Evolutionary conservation across 2,797 vertebrate species (phyloP), one percentile per base, ranked within the genome.

Genomic region (Ceryle rudis): DNA sequence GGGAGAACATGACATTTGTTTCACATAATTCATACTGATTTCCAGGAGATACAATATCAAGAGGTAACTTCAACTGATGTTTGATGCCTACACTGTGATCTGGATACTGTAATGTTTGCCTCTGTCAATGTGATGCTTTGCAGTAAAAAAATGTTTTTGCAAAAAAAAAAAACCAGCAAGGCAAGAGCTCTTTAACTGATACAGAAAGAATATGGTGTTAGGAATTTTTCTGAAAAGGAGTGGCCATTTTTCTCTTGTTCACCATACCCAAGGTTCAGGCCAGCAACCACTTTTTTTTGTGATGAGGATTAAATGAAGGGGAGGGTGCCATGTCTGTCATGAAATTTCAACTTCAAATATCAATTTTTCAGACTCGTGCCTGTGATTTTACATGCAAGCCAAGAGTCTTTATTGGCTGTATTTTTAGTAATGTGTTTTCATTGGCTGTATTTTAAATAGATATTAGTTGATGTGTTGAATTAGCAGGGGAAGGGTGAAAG

Each of bases 11-110:
- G 73, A 46, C 61, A 64, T 84, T 93, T 57, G 20, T 81, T 92
- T 93, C 49, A 39, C 25, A n/a, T 84, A 86, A 83, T 90, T 71
- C 44, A 31, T 88, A 33, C 73, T 74, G 73, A 78, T 90, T 92
- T 83, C 54, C 49, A 92, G 77, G 80, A 81, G 80, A 61, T 69
- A 44, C 4, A 64, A 67, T 64, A 49, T 28, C 0, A 0, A 71
- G 44, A 81, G 35, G 52, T 37, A 74, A 72, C 31, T 83, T 93
- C 31, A 89, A 21, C 77, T 81, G 84, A 65, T 13, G 4, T 64
- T 18, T 54, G 70, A 81, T 0, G 0, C 41, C 41, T 86, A 14
- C 21, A 23, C 54, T 62, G 62, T 29, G 31, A 37, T 81, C 39
- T 81, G 25, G 52, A 44, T 71, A 62, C 33, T 22, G 25, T 61